These are phyloP conservation scores for Drosophila kanapiae DNA, from an alignment of 1,140 invertebrate genomes.

Conservation along the genomic window DNA sequence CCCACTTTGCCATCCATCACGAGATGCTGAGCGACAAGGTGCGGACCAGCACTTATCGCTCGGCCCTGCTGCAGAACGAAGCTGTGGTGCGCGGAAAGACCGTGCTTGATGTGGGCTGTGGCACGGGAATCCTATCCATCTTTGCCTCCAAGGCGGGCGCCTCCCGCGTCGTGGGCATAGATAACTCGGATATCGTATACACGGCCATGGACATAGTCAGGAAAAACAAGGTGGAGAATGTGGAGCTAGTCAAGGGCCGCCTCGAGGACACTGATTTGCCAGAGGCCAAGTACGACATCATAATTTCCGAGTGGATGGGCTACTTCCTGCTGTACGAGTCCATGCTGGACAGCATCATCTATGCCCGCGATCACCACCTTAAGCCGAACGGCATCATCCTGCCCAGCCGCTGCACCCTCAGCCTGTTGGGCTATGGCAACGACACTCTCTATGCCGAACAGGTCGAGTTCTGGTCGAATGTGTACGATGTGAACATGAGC, in stretches of 20 bases:
- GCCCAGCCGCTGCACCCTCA: conserved; percentile 96
- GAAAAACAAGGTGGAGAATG: conserved; percentile 89
- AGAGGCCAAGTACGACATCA: conserved; percentile 96
- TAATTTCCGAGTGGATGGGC: conserved; percentile 99
- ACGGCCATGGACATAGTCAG: conserved; percentile 93
- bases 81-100: conserved; percentile 90
- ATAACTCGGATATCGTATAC: conserved; percentile 94
- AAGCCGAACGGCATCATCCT: conserved; percentile 90
- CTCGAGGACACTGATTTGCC: conserved; percentile 95
- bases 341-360: conserved; percentile 97
- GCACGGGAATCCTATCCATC: conserved; percentile 97
- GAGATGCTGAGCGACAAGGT: conserved; percentile 94
- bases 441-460: conserved; percentile 90
- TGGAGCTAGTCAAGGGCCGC: conserved; percentile 91
- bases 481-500: conserved; percentile 99
- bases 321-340: conserved; percentile 99
- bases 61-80: conserved; percentile 95
- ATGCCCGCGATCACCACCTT: conserved; percentile 96
- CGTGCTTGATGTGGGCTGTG: conserved; percentile 97
- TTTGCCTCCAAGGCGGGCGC: conserved; percentile 98
- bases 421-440: conserved; percentile 95
- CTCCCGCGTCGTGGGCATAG: conserved; percentile 95
- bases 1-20: conserved; percentile 99
- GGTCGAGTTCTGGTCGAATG: conserved; percentile 96
- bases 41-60: conserved; percentile 96